Evolutionary conservation across 2,888 invertebrate genomes (phyloP).

Genomic region (Maniola hyperantus): DNA sequence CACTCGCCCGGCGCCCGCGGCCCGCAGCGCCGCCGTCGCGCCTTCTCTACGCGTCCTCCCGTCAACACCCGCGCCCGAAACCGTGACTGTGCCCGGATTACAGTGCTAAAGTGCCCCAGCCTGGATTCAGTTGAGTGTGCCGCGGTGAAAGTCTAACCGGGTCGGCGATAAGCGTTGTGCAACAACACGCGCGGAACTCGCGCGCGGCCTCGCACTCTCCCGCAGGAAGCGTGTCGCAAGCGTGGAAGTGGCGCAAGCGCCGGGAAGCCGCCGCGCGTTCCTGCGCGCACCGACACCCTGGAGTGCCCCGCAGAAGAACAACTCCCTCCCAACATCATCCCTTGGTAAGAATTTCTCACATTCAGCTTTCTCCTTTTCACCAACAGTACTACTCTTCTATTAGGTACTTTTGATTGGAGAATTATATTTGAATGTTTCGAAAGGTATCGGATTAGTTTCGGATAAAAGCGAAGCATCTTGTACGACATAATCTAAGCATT

Average conservation of each 20-base stretch:
- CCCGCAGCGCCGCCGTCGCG: conserved; percentile 78
- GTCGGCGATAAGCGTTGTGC: conserved; percentile 75
- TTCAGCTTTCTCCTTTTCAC: not conserved
- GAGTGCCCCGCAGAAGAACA: conserved; percentile 60
- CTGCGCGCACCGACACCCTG: conserved; percentile 64
- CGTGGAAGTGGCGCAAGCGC: conserved; percentile 80
- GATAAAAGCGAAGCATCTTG: conserved; percentile 42
- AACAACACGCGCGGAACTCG: conserved; percentile 73
- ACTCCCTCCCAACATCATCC: conserved; percentile 53
- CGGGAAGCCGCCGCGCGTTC: conserved; percentile 72
- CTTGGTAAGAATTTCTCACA: conserved; percentile 44
- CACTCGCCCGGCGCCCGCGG: conserved; percentile 82
- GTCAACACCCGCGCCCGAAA: conserved; percentile 50
- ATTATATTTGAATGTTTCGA: conserved; percentile 9
- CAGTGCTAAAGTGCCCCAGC: conserved; percentile 73
- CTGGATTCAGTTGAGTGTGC: conserved; percentile 72
- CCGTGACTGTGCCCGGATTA: conserved; percentile 75
- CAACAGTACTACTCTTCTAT: not conserved
- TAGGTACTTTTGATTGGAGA: not conserved
- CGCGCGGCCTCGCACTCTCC: conserved; percentile 78
- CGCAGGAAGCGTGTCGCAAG: conserved; percentile 80
- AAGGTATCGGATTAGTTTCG: conserved; percentile 39
- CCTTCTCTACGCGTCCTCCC: conserved; percentile 55
- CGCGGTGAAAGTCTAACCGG: conserved; percentile 74
- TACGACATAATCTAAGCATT: conserved; percentile 47